Evolutionary conservation across 2,888 invertebrate genomes (phyloP).

Genomic region (Adela reaumurella): DNA sequence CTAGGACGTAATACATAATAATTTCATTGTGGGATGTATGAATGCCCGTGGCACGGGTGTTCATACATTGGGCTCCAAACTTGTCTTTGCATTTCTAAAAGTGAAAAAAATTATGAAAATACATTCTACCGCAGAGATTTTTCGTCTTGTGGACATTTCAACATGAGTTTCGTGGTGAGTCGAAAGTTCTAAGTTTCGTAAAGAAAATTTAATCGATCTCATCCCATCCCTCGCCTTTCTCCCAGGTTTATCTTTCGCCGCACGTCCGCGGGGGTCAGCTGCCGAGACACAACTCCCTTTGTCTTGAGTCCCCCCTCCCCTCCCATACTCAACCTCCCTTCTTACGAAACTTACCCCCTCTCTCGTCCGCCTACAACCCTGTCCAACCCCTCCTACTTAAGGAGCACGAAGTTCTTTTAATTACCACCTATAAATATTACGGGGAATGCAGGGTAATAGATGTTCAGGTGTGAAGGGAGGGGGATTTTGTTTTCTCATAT

Average conservation of each 20-base stretch:
- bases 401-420: conserved; percentile 40
- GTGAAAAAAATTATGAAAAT: too few species aligned
- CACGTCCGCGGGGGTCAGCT: background rate
- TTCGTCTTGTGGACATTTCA: too few species aligned
- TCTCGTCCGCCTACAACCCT: background rate
- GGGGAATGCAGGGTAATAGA: background rate
- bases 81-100: too few species aligned
- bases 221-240: background rate
- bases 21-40: too few species aligned
- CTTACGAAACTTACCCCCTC: background rate
- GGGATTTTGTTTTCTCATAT: too few species aligned
- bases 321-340: background rate
- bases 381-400: background rate
- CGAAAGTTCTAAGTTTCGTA: too few species aligned
- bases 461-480: background rate
- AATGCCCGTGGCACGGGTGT: too few species aligned
- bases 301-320: background rate
- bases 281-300: background rate
- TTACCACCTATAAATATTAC: conserved; percentile 42
- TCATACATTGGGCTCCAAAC: too few species aligned
- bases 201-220: background rate
- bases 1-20: too few species aligned
- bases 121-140: too few species aligned
- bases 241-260: background rate
- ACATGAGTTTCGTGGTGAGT: too few species aligned